These are phyloP conservation scores for Pygmarrhopalites habei DNA, from an alignment of 1,140 invertebrate species.

Conservation along the genomic window DNA sequence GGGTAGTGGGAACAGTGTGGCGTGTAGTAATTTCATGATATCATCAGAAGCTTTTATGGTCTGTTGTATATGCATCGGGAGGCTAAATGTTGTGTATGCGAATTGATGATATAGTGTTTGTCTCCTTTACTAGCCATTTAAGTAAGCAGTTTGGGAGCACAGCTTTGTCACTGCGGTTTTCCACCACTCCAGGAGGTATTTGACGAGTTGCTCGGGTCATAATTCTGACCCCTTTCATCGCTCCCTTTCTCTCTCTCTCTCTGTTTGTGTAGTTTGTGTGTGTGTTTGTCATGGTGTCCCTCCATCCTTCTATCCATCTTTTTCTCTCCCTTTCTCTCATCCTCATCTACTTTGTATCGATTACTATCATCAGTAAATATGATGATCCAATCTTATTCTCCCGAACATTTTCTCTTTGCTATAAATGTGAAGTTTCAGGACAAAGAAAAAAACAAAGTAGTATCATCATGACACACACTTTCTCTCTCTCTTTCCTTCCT, in stretches of 20 bases:
- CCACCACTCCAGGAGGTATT: conserved; percentile 39
- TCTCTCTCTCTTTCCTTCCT: too few species aligned
- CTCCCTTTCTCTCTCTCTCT: conserved; percentile 11
- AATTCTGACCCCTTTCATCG: conserved; percentile 39
- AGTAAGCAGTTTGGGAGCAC: conserved; percentile 38
- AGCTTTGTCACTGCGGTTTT: conserved; percentile 39
- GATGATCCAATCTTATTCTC: too few species aligned
- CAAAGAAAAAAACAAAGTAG: too few species aligned
- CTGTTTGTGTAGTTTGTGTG: too few species aligned
- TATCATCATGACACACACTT: too few species aligned
- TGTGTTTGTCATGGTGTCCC: not conserved
- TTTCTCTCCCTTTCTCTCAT: not conserved
- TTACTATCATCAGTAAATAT: conserved; percentile 4
- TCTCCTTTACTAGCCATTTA: conserved; percentile 41
- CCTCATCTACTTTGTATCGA: conserved; percentile 28
- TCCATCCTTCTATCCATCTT: not conserved
- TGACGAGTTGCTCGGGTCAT: conserved; percentile 39
- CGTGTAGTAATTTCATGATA: conserved; percentile 37
- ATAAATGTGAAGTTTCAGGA: too few species aligned
- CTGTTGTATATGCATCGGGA: conserved; percentile 41
- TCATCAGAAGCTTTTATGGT: conserved; percentile 41
- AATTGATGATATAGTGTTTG: conserved; percentile 41
- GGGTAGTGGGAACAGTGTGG: conserved; percentile 20
- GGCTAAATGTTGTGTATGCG: conserved; percentile 40
- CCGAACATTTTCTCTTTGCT: too few species aligned